Base-by-base conservation (phyloP, 2,113 vertebrate genomes). In the Sceloporus undulatus region DNA sequence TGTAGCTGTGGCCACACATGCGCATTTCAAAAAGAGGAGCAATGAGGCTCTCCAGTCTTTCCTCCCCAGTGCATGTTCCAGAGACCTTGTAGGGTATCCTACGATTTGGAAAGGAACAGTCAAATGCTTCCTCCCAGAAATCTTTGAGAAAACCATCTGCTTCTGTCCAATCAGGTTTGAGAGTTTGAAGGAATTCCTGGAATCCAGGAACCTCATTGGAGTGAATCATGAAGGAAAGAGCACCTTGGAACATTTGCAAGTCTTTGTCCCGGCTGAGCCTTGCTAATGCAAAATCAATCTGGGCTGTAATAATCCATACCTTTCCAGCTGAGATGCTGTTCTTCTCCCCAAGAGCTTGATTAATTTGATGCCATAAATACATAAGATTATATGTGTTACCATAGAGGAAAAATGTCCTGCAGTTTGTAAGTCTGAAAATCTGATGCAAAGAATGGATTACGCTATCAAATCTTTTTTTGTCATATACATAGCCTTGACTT, bases 381-480 rank as follows among this genome's bases (percentile, higher is more conserved):
- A 40, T 1, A 85, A 14, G 5, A 8, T 62, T 2, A 62, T 59
- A 5, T 10, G 34, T 23, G 27, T 62, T 71, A 3, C 84, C 84
- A 21, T 85, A 85, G 13, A 48, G 23, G 34, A 85, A n/a, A 29
- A 59, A 27, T 10, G 23, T 76, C 0, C 21, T 62, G 54, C 34
- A 34, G 29, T 75, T 76, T 9, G 2, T 0, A 29, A 18, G 9
- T 7, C 8, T 40, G 14, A 76, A 25, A 27, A 23, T 4, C 8
- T 23, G 0, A 65, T 62, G 25, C 4, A 21, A 0, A 68, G 5
- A 68, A 27, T 2, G 1, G 7, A 9, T n/a, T 6, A 23, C 18
- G 40, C 4, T 8, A 9, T 29, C 6, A 3, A 2, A n/a, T 2
- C 7, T 1, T 23, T 27, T 25, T 5, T 5, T 6, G 1, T 76